Evolutionary conservation across 2,888 invertebrate species (phyloP).

Genomic region (Athalia cordata): DNA sequence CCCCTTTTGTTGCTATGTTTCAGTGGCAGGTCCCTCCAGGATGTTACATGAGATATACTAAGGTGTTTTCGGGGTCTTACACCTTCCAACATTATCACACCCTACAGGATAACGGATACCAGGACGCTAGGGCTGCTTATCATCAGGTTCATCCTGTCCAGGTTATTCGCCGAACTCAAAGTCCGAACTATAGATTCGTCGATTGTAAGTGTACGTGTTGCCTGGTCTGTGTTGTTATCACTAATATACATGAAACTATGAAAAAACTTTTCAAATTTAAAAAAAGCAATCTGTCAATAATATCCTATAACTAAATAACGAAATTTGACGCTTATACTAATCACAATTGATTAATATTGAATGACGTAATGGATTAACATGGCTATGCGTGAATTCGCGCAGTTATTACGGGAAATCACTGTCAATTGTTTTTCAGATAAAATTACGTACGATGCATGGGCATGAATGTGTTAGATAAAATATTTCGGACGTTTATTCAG

Average conservation of each 20-base stretch:
- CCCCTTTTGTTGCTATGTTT: neutral
- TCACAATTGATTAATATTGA: neutral
- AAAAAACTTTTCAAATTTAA: neutral
- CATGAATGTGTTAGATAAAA: too few species aligned
- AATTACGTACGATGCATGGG: neutral
- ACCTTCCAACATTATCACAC: constrained; percentile 60
- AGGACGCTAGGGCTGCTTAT: constrained; percentile 56
- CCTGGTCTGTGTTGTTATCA: constrained; percentile 43
- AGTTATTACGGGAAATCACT: neutral
- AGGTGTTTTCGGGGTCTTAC: constrained; percentile 68
- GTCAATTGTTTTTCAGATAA: constrained; percentile 10
- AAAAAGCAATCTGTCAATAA: constrained; percentile 7
- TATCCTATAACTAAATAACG: neutral
- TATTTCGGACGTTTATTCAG: neutral
- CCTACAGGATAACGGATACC: constrained; percentile 58
- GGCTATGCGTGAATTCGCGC: neutral
- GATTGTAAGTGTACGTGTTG: constrained; percentile 66
- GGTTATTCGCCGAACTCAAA: constrained; percentile 59
- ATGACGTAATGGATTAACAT: neutral
- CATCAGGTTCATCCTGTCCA: constrained; percentile 67
- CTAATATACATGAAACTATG: constrained; percentile 8
- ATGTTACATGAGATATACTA: constrained; percentile 68
- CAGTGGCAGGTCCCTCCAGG: constrained; percentile 69
- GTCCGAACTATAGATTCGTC: constrained; percentile 53
- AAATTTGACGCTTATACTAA: constrained; percentile 9